These are phyloP conservation scores for Exephanes ischioxanthus DNA, from an alignment of 2,888 invertebrate genomes.

Conservation along the genomic window DNA sequence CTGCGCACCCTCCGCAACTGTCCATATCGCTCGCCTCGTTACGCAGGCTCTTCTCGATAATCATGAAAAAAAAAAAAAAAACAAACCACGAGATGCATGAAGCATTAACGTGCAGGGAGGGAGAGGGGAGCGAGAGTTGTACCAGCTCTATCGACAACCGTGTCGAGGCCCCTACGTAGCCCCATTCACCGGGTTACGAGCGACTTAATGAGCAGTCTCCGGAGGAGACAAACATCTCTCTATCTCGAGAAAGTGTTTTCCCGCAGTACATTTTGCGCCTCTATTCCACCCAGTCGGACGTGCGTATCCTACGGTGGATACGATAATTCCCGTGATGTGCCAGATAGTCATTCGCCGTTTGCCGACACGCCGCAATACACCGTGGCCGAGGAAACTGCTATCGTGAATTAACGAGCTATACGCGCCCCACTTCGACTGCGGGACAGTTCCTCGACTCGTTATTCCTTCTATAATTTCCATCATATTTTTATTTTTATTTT, in stretches of 20 bases:
- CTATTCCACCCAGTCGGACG: neutral
- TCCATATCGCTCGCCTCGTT: neutral
- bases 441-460: neutral
- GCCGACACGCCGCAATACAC: neutral
- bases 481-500: neutral
- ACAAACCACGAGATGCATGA: slow-evolving; percentile 2
- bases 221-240: slow-evolving; percentile 63
- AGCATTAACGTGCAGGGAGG: neutral
- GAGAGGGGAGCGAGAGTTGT: slow-evolving; percentile 3
- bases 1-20: slow-evolving; percentile 35
- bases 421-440: neutral
- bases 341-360: slow-evolving; percentile 5
- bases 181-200: slow-evolving; percentile 57
- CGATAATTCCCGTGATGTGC: slow-evolving; percentile 18
- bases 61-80: slow-evolving; percentile 26
- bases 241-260: slow-evolving; percentile 52
- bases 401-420: slow-evolving; percentile 17
- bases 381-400: neutral
- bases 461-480: neutral
- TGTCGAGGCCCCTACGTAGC: slow-evolving; percentile 36
- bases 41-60: neutral
- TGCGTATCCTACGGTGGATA: neutral
- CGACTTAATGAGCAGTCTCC: slow-evolving; percentile 61
- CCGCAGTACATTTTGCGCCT: slow-evolving; percentile 13
- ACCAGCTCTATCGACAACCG: slow-evolving; percentile 27